Percentiles rank a stretch among this genome's conserved stretches.
phyloP scores from a whole-genome alignment of 2,797 vertebrate species.

The Alca torda region DNA sequence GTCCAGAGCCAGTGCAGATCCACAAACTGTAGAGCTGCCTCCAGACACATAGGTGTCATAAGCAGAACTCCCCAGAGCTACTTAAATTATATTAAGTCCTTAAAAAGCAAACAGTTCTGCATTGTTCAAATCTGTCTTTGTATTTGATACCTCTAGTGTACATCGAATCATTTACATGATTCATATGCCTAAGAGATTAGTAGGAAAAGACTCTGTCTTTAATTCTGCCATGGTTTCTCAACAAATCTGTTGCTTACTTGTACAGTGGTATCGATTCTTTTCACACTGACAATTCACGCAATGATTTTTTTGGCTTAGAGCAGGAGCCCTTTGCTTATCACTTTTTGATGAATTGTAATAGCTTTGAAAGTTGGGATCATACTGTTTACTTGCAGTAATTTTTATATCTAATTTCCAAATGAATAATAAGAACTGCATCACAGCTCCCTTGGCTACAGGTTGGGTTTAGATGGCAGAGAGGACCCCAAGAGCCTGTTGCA shows the following conservation, averaged over 20 bases:
- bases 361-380: background rate
- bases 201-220: background rate
- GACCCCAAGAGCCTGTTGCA: background rate
- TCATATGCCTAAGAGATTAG: background rate
- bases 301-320: background rate
- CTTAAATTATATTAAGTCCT: background rate
- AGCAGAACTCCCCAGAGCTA: background rate
- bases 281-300: background rate
- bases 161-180: background rate
- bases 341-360: background rate
- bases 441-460: background rate
- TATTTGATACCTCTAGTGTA: background rate
- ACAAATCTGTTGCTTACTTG: background rate
- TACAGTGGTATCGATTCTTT: background rate
- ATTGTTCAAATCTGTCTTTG: background rate
- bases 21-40: background rate
- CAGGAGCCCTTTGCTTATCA: background rate
- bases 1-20: background rate
- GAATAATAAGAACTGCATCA: background rate
- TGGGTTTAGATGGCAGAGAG: background rate
- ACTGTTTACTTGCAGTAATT: background rate
- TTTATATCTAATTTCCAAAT: background rate
- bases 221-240: background rate
- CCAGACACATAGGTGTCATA: background rate
- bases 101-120: background rate